Base-by-base conservation (phyloP, 2,888 invertebrate species). In the Mythimna ferrago region DNA sequence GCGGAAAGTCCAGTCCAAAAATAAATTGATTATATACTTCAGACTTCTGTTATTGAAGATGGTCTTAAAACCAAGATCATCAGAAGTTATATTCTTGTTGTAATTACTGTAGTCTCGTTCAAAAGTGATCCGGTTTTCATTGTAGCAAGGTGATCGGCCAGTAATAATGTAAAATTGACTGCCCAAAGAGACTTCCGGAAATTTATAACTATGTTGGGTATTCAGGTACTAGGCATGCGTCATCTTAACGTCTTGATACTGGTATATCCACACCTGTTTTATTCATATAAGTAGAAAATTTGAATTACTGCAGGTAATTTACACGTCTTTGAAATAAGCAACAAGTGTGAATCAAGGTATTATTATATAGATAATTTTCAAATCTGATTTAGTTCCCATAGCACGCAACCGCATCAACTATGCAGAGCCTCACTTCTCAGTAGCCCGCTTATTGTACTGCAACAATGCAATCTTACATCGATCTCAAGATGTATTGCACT, bases 331-430 rank as follows among this genome's bases (percentile, higher is more conserved):
- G 64, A 75, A 76, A 77, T 76, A 76, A 78, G 87, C 70, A 83
- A 76, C 85, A 89, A 85, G 87, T 86, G 86, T 82, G 71, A 86
- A 86, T 73, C 38, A 68, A 71, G 63, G 60, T 80, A 91, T 92
- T 92, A 91, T 89, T 91, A 90, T 89, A 91, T 90, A 90, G 73
- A 92, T 89, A 92, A 93, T 92, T 93, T 92, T 90, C 91, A 87
- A 92, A 92, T 93, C 91, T 91, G 93, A 95, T 95, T 94, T 89
- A 90, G 92, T 94, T 94, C 94, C 89, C 94, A 94, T 92, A 92
- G 90, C 91, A 91, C 90, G 92, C 92, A 93, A 95, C 94, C 95
- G 87, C 95, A 95, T 93, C 91, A 90, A 87, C 88, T 90, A 93
- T 93, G 90, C 93, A 89, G 89, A 83, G 81, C 86, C 88, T 90